Evolutionary conservation across 2,113 vertebrate genomes (phyloP), one percentile per base, ranked within the genome.

Genomic region (Lepus americanus): DNA sequence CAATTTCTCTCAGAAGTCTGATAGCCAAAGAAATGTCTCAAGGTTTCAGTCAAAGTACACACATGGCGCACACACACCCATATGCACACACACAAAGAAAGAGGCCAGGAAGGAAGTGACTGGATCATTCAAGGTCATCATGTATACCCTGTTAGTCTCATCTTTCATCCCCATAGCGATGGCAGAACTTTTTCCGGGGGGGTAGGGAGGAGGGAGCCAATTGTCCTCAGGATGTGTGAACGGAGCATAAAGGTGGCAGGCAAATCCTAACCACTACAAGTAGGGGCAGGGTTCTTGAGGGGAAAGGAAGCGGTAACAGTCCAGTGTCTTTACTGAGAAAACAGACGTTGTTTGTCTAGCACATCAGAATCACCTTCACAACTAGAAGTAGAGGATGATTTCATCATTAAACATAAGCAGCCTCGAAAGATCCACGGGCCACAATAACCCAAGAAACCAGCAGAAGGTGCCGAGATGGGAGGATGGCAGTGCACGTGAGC

Each of bases 1-100:
- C 98, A 98, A 99, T 98, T 98, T 99, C 98, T 99, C 99, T 99
- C 98, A 99, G 98, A 99, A 99, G 98, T 98, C 98, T 99, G 98
- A 99, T 99, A 99, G 99, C 99, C 99, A 99, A 99, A 99, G 99
- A 99, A 99, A 98, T 98, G 97, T 97, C 95, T 97, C 97, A 95
- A 98, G 97, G 93, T 98, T 98, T 98, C 98, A 97, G 98, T 98
- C 98, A 98, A 98, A 98, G 98, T 96, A 98, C 98, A 97, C 97
- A 97, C 72, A 77, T 33, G 55, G 94, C 92, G 96, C 86, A 92
- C 51, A 87, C 92, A 95, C 89, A 90, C n/a, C 59, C 94, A 95
- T 31, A 61, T 2, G 76, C 88, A 88, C 84, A 89, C 22, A 33
- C 84, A 94, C 84, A 95, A 87, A 95, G 2, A 17, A 92, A 97